These are phyloP conservation scores for Drosophila baimaii DNA, from an alignment of 1,140 invertebrate species.

Conservation along the genomic window DNA sequence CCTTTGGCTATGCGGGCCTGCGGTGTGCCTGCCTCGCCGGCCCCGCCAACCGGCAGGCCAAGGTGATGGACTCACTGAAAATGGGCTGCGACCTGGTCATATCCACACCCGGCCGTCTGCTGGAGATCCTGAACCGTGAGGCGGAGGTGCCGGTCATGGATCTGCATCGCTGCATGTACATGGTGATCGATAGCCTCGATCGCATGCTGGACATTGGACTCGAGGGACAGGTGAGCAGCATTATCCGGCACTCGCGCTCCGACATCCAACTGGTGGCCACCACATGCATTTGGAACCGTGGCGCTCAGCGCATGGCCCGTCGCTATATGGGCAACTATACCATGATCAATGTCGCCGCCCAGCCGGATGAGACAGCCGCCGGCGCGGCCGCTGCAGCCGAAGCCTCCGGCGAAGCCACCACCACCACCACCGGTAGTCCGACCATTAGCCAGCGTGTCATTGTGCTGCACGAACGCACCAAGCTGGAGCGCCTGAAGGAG, in stretches of 20 bases:
- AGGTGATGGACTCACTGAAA: slow-evolving; percentile 90
- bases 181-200: slow-evolving; percentile 98
- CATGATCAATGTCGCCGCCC: no score
- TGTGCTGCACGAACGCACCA: neutral
- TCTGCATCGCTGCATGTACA: slow-evolving; percentile 92
- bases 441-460: neutral
- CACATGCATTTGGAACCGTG: slow-evolving; percentile 98
- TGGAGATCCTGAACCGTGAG: slow-evolving; percentile 98
- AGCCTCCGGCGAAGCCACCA: no score
- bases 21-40: slow-evolving; percentile 96
- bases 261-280: slow-evolving; percentile 98
- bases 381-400: no score
- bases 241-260: slow-evolving; percentile 93
- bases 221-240: slow-evolving; percentile 87
- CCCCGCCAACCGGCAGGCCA: slow-evolving; percentile 93
- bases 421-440: neutral
- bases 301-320: slow-evolving; percentile 87
- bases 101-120: slow-evolving; percentile 96
- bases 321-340: slow-evolving; percentile 13
- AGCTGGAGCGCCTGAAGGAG: neutral
- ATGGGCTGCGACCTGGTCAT: slow-evolving; percentile 93
- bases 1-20: slow-evolving; percentile 92
- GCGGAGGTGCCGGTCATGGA: slow-evolving; percentile 89
- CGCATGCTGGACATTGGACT: slow-evolving; percentile 99
- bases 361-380: no score